Base-by-base conservation (phyloP, 92 coral and sea anemone species). In the Epizoanthus scotinus region DNA sequence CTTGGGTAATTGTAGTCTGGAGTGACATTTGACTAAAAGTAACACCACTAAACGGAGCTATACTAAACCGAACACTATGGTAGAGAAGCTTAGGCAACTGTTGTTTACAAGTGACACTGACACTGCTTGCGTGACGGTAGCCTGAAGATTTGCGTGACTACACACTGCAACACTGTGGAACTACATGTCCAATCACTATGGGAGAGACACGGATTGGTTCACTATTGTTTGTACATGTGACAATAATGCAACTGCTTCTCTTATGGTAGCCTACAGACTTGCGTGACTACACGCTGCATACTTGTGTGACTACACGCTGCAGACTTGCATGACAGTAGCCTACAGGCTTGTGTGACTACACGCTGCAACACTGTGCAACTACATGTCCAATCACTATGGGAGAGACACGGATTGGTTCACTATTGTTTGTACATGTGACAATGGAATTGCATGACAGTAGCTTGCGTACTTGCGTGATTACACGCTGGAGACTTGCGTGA, bases 311-410 rank as follows among this genome's bases (percentile, higher is more conserved):
- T 59, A 9, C 67, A 54, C n/a, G 81, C n/a, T n/a, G n/a, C n/a
- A n/a, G n/a, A n/a, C n/a, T 59, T 75, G 81, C 15, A 57, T 75
- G 38, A 75, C 81, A 10, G 68, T 67, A 36, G 81, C 63, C 57
- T 71, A 63, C 2, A 60, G 78, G 5, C 7, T 22, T 75, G 81
- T 34, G 68, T 66, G 29, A 34, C 54, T 25, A 55, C 56, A 19
- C 38, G 42, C 28, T 66, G 52, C 47, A 66, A 75, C 57, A 59
- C 61, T n/a, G 60, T 42, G 8, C 38, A 21, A 8, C 54, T 59
- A 9, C 67, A 54, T 27, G 81, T 75, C 22, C 44, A 36, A 0
- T 75, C 81, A 24, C 81, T 22, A 59, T 27, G 15, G 52, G 1
- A 44, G 52, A 44, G 15, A 44, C 40, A 34, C 1, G 12, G 50